phyloP scores from a whole-genome alignment of 2,113 vertebrate genomes.

The Chloebia gouldiae region DNA sequence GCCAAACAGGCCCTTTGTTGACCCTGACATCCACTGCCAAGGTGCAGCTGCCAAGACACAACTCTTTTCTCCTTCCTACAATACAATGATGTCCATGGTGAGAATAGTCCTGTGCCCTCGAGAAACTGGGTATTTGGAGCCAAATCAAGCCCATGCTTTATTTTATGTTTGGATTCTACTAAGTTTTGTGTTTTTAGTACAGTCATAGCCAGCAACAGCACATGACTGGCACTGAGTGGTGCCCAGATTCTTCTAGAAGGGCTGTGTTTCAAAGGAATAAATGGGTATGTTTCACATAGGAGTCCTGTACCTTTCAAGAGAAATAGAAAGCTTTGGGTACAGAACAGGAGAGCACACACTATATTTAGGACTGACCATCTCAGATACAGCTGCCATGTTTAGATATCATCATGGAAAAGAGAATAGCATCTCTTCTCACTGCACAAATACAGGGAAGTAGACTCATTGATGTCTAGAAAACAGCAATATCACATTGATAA shows the following conservation, averaged over 20 bases:
- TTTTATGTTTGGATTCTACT: neutral
- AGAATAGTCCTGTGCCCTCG: neutral
- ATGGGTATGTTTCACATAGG: neutral
- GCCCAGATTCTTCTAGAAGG: neutral
- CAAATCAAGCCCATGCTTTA: neutral
- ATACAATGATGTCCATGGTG: neutral
- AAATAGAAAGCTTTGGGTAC: neutral
- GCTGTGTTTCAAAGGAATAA: neutral
- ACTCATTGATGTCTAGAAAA: neutral
- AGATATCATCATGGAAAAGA: neutral
- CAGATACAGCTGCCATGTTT: neutral
- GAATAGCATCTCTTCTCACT: neutral
- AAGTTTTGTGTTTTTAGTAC: neutral
- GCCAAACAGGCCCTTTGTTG: neutral
- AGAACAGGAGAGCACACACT: neutral
- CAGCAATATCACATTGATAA: neutral
- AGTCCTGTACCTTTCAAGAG: neutral
- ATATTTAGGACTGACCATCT: neutral
- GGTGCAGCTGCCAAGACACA: neutral
- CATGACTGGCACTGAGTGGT: neutral
- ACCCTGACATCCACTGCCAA: neutral
- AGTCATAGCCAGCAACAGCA: neutral
- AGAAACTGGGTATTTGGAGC: neutral
- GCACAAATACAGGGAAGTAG: neutral
- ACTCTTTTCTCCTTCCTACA: neutral